Conservation (phyloP, 2,888 invertebrate genomes). For the Caradrina clavipalpis region DNA sequence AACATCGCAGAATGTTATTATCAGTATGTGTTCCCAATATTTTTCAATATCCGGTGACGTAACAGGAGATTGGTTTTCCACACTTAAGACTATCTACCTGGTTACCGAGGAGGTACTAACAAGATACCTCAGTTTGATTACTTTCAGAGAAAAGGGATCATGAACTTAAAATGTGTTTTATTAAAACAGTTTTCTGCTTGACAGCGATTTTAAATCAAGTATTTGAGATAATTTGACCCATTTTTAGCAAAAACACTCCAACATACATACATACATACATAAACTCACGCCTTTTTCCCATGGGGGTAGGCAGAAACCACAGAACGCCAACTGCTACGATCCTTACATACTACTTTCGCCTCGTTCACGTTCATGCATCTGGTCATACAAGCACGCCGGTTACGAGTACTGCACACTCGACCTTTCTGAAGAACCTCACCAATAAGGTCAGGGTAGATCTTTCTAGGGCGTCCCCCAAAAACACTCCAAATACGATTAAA, state of each 20-base stretch:
- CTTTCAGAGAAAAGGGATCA: background rate
- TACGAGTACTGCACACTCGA: too few species aligned
- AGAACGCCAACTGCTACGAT: too few species aligned
- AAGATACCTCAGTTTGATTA: constrained; percentile 3
- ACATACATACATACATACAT: too few species aligned
- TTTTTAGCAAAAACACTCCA: background rate
- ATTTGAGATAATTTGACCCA: background rate
- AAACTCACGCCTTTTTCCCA: too few species aligned
- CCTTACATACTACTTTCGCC: too few species aligned
- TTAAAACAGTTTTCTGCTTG: background rate
- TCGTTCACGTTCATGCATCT: too few species aligned
- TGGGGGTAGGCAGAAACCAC: too few species aligned
- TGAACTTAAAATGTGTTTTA: too few species aligned
- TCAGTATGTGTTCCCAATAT: constrained; percentile 12
- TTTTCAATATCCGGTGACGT: constrained; percentile 31
- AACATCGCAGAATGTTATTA: background rate
- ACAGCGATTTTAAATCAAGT: background rate
- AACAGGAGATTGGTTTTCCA: constrained; percentile 14
- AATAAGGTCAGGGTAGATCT: too few species aligned
- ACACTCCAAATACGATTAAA: background rate
- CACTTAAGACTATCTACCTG: constrained; percentile 3
- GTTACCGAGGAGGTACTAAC: background rate
- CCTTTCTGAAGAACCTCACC: too few species aligned
- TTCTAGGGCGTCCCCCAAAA: too few species aligned
- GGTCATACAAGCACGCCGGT: too few species aligned